Evolutionary conservation across 2,113 vertebrate genomes (phyloP).

Genomic region (Otus sunia): DNA sequence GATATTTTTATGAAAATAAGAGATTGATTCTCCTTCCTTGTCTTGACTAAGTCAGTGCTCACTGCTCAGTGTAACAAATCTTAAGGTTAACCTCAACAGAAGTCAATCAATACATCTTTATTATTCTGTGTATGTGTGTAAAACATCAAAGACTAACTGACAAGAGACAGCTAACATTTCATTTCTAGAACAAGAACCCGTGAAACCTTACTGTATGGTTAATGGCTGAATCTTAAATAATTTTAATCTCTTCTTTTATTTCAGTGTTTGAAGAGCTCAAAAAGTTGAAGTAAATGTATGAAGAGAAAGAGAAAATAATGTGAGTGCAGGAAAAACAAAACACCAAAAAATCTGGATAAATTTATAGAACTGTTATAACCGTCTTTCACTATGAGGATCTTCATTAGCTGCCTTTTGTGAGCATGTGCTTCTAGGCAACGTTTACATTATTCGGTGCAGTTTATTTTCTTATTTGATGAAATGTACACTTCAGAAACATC

Average conservation of each 20-base stretch:
- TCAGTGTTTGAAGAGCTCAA: background rate
- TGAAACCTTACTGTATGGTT: background rate
- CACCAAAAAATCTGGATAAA: background rate
- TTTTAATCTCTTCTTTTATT: background rate
- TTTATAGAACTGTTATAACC: background rate
- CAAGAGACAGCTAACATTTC: constrained; percentile 52
- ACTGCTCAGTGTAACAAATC: constrained; percentile 50
- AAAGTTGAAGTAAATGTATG: background rate
- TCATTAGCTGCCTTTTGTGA: background rate
- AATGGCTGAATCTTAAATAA: constrained; percentile 18
- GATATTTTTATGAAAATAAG: constrained; percentile 17
- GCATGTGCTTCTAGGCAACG: background rate
- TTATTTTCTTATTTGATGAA: constrained; percentile 4
- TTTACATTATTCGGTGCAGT: background rate
- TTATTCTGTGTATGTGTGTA: constrained; percentile 54
- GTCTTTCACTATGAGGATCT: background rate
- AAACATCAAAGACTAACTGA: constrained; percentile 51
- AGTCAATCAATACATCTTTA: constrained; percentile 62
- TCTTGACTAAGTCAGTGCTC: constrained; percentile 12
- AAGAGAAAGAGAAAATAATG: background rate
- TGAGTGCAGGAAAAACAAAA: background rate
- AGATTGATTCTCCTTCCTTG: constrained; percentile 15
- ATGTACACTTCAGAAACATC: background rate
- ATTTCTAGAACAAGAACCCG: constrained; percentile 14
- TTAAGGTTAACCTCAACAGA: constrained; percentile 60